Conservation (phyloP, 2,113 vertebrate species). For the Glaucidium brasilianum region DNA sequence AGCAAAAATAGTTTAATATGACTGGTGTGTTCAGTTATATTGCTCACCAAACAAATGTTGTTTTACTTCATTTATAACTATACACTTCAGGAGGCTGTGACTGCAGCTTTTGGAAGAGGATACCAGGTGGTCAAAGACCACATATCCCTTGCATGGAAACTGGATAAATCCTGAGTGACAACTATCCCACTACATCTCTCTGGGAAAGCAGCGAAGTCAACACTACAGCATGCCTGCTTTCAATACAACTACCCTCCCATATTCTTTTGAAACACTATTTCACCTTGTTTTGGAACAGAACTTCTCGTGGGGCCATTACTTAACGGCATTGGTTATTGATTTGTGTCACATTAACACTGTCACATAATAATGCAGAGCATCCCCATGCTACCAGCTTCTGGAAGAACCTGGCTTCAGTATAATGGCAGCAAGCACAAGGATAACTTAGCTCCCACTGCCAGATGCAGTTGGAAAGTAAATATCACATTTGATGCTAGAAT, state of each 20-base stretch:
- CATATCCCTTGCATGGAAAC: not conserved
- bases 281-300: not conserved
- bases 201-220: constrained; percentile 16
- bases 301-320: not conserved
- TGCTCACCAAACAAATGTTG: not conserved
- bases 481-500: not conserved
- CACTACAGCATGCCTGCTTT: not conserved
- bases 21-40: not conserved
- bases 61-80: not conserved
- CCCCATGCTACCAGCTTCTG: not conserved
- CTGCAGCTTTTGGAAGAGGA: not conserved
- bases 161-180: not conserved
- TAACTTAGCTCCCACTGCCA: not conserved
- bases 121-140: not conserved
- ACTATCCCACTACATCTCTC: not conserved
- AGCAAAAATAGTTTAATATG: not conserved
- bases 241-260: not conserved
- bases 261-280: not conserved
- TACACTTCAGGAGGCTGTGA: not conserved
- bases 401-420: not conserved
- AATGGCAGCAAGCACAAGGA: not conserved
- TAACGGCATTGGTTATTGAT: not conserved
- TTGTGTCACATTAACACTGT: not conserved
- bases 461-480: not conserved
- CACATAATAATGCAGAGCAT: not conserved